Evolutionary conservation across 1,140 invertebrate genomes (phyloP), one percentile per base, ranked within the genome.

Genomic region (Sesamia nonagrioides): DNA sequence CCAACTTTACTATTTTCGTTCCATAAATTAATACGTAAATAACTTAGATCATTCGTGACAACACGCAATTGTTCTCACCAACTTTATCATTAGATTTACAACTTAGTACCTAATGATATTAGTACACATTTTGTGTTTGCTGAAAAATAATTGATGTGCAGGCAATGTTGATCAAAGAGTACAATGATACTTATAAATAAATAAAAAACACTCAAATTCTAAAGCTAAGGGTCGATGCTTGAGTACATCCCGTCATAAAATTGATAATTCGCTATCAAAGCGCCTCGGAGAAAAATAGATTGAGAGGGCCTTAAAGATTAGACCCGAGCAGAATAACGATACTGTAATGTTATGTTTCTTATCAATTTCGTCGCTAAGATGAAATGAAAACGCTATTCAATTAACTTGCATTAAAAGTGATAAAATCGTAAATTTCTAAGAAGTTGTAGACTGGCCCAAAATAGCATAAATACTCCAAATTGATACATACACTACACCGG

Each of bases 301-400:
- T 48, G 40, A 9, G 63, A 48, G 40, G 21, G 42, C 18, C 63
- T 48, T 63, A 35, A 63, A 63, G n/a, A 35, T 40, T 6, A 40
- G n/a, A 40, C 60, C 18, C 52, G 3, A 18, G 6, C 21, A 18
- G 60, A 17, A 40, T 17, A 33, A 35, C 60, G 60, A 40, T 63
- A 63, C 17, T 40, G 60, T 63, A n/a, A 63, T 40, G 60, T 7
- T 61, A 33, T 5, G 4, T 37, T 40, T 18, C 60, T 63, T 63
- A 63, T 40, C 60, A 63, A 63, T 63, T 63, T 63, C 35, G 35
- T 61, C 35, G 35, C 40, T 63, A 63, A 17, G 27, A 7, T 6
- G 60, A 17, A 63, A 63, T 63, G 35, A 63, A 63, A 35, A 61
- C 58, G 60, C 35, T 63, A 60, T 40, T 40, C 60, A 17, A 40